A percentile compares a stretch with the other conserved stretches of the same genome.
Evolutionary conservation across 2,113 vertebrate genomes (phyloP).

Genomic region (Onychostoma macrolepis): DNA sequence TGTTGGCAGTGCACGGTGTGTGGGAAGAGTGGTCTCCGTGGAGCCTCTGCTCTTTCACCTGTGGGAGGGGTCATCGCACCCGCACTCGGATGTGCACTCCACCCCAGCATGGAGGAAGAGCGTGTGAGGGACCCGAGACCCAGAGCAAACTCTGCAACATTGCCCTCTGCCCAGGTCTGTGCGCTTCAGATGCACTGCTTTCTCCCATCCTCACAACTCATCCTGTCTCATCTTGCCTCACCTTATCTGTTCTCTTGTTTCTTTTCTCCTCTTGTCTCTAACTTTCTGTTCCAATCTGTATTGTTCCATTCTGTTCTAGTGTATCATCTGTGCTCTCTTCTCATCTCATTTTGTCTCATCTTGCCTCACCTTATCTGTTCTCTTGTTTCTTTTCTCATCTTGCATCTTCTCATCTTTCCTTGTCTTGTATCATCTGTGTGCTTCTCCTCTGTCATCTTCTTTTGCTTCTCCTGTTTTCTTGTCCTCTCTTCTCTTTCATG

Average conservation of each 20-base stretch:
- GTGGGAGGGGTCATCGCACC: conserved; percentile 97
- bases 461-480: background rate
- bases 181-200: background rate
- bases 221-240: background rate
- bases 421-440: too few species aligned
- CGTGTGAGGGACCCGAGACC: conserved; percentile 96
- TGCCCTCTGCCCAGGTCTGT: conserved; percentile 94
- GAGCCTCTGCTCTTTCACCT: conserved; percentile 99
- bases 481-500: background rate
- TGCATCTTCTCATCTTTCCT: too few species aligned
- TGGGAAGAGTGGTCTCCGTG: conserved; percentile 99
- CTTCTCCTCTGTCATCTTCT: too few species aligned
- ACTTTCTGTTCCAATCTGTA: background rate
- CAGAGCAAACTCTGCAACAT: conserved; percentile 99
- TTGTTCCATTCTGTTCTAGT: background rate
- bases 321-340: background rate
- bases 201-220: background rate
- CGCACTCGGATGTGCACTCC: conserved; percentile 94
- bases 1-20: conserved; percentile 97
- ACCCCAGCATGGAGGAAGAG: conserved; percentile 94
- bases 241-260: background rate
- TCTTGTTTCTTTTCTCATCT: too few species aligned
- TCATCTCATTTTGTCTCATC: background rate
- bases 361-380: background rate
- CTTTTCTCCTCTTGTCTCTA: background rate